phyloP scores from a whole-genome alignment of 2,113 vertebrate genomes.

The Gallinago undulata region DNA sequence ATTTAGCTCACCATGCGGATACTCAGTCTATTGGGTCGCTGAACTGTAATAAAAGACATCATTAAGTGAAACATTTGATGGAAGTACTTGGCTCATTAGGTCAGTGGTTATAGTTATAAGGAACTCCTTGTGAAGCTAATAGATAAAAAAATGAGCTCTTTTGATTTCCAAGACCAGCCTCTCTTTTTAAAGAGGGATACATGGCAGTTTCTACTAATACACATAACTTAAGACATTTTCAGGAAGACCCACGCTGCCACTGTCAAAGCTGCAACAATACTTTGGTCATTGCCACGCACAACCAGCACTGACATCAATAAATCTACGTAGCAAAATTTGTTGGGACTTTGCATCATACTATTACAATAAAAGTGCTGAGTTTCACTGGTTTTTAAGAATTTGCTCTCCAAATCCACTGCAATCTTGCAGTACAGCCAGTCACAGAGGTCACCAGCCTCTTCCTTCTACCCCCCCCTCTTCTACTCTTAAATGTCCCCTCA shows the following conservation, averaged over 20 bases:
- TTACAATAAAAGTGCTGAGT: neutral
- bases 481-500: neutral
- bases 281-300: neutral
- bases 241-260: neutral
- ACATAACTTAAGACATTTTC: neutral
- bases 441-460: neutral
- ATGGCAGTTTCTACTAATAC: neutral
- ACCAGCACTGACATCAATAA: neutral
- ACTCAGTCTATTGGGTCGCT: neutral
- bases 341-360: fast-evolving
- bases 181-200: neutral
- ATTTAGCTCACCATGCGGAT: neutral
- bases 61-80: neutral
- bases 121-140: neutral
- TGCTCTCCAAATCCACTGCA: neutral
- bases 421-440: neutral
- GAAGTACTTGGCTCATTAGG: slow-evolving; percentile 4
- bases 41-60: neutral
- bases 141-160: neutral
- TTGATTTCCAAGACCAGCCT: neutral
- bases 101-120: neutral
- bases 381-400: neutral
- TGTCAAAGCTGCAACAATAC: neutral
- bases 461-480: neutral
- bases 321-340: neutral